Conservation (phyloP, 1,140 invertebrate species). For the Aphelenchoides avenae region DNA sequence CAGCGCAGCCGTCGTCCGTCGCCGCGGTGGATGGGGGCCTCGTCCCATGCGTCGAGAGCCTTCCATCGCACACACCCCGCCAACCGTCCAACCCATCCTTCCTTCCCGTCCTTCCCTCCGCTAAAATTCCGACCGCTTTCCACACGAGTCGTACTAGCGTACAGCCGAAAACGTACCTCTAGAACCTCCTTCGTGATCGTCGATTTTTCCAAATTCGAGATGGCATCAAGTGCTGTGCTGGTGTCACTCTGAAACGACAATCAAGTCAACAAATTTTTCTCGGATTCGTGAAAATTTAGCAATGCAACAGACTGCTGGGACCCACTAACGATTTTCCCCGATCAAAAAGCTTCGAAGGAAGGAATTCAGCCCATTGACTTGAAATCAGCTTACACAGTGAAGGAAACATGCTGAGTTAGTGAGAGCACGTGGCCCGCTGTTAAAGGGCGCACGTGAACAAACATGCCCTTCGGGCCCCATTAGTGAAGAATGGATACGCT, state of each 20-base stretch:
- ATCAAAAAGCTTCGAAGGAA: conserved; percentile 4
- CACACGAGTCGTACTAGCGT: neutral
- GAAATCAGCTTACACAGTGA: neutral
- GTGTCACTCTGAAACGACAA: conserved; percentile 24
- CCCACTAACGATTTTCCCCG: neutral
- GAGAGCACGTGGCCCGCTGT: too few species aligned
- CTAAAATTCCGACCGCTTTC: conserved; percentile 5
- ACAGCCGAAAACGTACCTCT: conserved; percentile 22
- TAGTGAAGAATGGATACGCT: too few species aligned
- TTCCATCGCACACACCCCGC: too few species aligned
- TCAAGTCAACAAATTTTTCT: neutral
- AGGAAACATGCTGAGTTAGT: too few species aligned
- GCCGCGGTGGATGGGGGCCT: too few species aligned
- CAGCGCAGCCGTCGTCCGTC: too few species aligned
- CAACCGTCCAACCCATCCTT: conserved; percentile 12
- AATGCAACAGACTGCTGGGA: conserved; percentile 1
- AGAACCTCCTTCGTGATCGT: conserved; percentile 28
- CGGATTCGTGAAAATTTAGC: neutral
- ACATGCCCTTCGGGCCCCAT: too few species aligned
- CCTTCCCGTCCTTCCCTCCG: neutral
- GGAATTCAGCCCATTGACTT: conserved; percentile 3
- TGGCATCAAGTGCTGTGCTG: conserved; percentile 2
- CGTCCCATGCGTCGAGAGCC: too few species aligned
- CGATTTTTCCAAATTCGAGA: conserved; percentile 15
- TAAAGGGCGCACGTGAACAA: too few species aligned